A percentile compares a stretch with the other conserved stretches of the same genome.
Conservation (phyloP, 2,888 invertebrate genomes). For the Polymixis flavicincta region DNA sequence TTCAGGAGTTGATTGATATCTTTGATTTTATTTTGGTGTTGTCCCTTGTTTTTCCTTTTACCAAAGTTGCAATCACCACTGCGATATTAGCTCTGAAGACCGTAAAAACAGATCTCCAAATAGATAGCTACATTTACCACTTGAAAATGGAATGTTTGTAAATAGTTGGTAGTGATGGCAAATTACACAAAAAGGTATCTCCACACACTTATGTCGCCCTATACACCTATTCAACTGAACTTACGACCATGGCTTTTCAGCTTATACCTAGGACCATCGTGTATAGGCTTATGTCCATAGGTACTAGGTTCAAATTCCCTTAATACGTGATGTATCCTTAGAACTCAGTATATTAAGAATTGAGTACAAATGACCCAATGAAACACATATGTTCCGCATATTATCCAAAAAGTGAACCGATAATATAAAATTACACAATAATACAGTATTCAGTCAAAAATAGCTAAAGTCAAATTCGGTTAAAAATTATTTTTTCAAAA, state of each 20-base stretch:
- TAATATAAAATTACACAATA: too few relatives aligned
- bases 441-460: neutral
- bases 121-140: too few relatives aligned
- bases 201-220: neutral
- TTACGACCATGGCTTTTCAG: slow-evolving; percentile 2
- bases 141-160: neutral
- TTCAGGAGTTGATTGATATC: slow-evolving; percentile 49
- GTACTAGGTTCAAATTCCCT: neutral
- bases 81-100: neutral
- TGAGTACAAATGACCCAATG: neutral
- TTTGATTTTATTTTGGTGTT: slow-evolving; percentile 34
- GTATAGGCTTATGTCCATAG: neutral
- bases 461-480: neutral
- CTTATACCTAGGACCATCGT: neutral
- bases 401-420: neutral
- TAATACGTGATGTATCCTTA: neutral
- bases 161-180: neutral
- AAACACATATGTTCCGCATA: neutral
- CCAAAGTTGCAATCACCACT: neutral
- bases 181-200: neutral
- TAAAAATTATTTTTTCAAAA: neutral
- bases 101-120: neutral
- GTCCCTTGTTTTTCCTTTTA: slow-evolving; percentile 12
- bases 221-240: neutral
- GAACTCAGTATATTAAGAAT: neutral